Evolutionary conservation across 2,113 vertebrate species (phyloP).

Genomic region (Pycnonotus jocosus): DNA sequence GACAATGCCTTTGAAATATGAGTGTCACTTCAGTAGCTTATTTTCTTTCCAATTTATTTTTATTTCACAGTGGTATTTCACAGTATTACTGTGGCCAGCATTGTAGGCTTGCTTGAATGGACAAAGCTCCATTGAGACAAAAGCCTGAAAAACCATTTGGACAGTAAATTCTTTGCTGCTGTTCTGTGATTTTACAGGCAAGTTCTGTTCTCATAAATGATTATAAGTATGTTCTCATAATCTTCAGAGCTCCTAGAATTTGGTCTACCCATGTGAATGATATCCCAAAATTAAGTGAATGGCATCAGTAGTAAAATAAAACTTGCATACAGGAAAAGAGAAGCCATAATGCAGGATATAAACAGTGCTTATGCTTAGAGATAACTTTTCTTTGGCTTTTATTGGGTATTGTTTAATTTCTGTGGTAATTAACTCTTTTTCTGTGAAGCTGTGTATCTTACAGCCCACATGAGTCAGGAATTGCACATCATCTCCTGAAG

Average conservation of each 20-base stretch:
- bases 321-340: background rate
- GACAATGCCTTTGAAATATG: background rate
- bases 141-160: background rate
- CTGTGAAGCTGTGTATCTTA: background rate
- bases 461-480: background rate
- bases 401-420: background rate
- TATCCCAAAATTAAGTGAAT: background rate
- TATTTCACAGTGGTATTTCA: background rate
- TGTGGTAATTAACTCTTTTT: background rate
- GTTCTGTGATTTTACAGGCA: background rate
- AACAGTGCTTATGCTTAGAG: background rate
- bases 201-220: background rate
- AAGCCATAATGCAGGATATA: background rate
- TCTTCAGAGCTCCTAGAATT: background rate
- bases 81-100: background rate
- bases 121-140: background rate
- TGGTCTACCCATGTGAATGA: background rate
- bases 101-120: background rate
- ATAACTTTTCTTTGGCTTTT: background rate
- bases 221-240: background rate
- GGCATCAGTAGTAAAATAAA: background rate
- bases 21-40: background rate
- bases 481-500: background rate
- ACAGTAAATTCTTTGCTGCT: background rate
- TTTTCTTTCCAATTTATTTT: background rate